These are phyloP conservation scores for Protaetia brevitarsis DNA, from an alignment of 1,140 invertebrate genomes.

Conservation along the genomic window DNA sequence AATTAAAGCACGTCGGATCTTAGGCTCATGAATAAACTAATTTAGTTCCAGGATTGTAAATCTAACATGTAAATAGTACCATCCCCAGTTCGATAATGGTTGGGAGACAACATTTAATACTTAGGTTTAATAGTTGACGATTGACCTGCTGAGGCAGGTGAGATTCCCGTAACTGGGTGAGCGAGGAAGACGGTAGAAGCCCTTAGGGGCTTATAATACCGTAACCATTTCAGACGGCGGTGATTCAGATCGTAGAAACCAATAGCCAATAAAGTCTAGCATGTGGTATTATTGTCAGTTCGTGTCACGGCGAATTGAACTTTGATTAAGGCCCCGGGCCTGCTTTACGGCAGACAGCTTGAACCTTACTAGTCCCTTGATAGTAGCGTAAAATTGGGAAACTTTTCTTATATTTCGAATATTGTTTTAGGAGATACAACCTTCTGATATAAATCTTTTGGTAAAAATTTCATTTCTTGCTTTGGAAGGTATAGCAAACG, in stretches of 20 bases:
- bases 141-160: constrained; percentile 1
- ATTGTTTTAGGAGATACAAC: constrained; percentile 21
- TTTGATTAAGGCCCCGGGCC: constrained; percentile 37
- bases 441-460: constrained; percentile 17
- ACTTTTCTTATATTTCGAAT: constrained; percentile 32
- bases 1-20: too few species aligned
- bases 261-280: constrained; percentile 17
- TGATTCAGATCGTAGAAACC: constrained; percentile 16
- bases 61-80: background rate
- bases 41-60: too few species aligned
- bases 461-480: constrained; percentile 17
- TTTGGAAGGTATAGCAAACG: constrained; percentile 2
- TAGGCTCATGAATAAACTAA: too few species aligned
- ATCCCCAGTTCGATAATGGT: background rate
- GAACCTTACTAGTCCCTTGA: constrained; percentile 33
- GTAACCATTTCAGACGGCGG: constrained; percentile 12
- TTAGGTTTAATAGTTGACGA: constrained; percentile 1
- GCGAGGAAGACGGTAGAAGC: background rate
- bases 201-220: constrained; percentile 5
- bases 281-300: constrained; percentile 35
- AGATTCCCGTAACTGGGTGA: background rate
- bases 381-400: constrained; percentile 32
- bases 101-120: constrained; percentile 9
- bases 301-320: constrained; percentile 39
- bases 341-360: constrained; percentile 28